phyloP scores from a whole-genome alignment of 2,888 invertebrate genomes.

The Portevinia maculata region DNA sequence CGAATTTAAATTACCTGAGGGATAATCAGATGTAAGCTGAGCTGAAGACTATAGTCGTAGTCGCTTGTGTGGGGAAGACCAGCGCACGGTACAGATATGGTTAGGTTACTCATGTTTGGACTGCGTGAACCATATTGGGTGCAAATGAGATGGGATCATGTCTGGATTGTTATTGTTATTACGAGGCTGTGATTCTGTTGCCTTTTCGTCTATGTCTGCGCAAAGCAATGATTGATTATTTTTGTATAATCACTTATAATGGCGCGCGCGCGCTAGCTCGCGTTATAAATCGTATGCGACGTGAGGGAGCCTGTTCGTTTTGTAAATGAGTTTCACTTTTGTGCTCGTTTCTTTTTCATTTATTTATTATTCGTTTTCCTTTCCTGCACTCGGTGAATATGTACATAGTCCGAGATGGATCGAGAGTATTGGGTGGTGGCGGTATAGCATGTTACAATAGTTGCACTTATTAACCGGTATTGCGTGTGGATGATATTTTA shows the following conservation, averaged over 20 bases:
- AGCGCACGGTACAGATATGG: constrained; percentile 38
- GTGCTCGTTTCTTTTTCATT: constrained; percentile 67
- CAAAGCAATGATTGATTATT: constrained; percentile 51
- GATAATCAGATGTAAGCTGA: constrained; percentile 32
- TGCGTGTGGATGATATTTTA: constrained; percentile 37
- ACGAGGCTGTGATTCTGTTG: constrained; percentile 26
- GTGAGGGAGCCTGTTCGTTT: constrained; percentile 56
- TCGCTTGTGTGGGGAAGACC: neutral
- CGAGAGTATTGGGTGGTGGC: constrained; percentile 39
- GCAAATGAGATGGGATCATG: constrained; percentile 50
- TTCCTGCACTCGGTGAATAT: constrained; percentile 31
- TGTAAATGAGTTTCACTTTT: constrained; percentile 72
- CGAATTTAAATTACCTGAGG: constrained; percentile 34
- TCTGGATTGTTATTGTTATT: constrained; percentile 47
- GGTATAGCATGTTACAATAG: constrained; percentile 24
- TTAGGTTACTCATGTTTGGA: constrained; percentile 45
- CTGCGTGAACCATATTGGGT: constrained; percentile 37
- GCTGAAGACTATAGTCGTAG: neutral
- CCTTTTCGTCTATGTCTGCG: constrained; percentile 13
- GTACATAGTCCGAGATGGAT: constrained; percentile 15
- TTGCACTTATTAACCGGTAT: constrained; percentile 56
- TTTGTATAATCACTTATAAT: constrained; percentile 59
- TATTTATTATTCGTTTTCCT: constrained; percentile 51
- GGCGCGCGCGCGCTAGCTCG: constrained; percentile 31
- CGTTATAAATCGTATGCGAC: constrained; percentile 44